phyloP scores from a whole-genome alignment of 2,888 invertebrate species.

The Cheilosia vulpina region DNA sequence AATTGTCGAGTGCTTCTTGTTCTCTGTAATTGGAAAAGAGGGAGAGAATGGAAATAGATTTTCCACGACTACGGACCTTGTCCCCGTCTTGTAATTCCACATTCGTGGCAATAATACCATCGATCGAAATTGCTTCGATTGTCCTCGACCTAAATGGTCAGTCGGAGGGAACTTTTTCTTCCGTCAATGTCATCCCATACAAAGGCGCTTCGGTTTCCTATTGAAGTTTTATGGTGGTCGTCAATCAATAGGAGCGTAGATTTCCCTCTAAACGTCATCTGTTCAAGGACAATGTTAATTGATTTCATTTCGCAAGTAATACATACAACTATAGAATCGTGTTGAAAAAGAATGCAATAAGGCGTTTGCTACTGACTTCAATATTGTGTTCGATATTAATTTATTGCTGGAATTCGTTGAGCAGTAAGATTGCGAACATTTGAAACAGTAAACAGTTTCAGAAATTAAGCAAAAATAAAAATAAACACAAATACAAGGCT shows the following conservation, averaged over 20 bases:
- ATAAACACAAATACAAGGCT: slow-evolving; percentile 6
- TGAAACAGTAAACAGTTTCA: slow-evolving; percentile 17
- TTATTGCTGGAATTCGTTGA: not conserved
- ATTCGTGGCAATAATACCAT: slow-evolving; percentile 57
- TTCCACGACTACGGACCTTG: slow-evolving; percentile 33
- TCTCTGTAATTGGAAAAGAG: slow-evolving; percentile 62
- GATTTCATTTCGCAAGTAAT: slow-evolving; percentile 69
- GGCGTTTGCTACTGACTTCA: slow-evolving; percentile 50
- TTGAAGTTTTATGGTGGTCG: slow-evolving; percentile 68
- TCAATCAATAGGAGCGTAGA: slow-evolving; percentile 70
- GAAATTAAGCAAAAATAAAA: slow-evolving; percentile 40
- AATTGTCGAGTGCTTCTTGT: slow-evolving; percentile 59
- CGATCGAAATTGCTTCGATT: slow-evolving; percentile 66
- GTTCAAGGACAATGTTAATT: slow-evolving; percentile 71
- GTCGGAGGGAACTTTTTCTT: slow-evolving; percentile 60
- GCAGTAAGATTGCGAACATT: slow-evolving; percentile 14
- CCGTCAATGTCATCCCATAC: slow-evolving; percentile 64
- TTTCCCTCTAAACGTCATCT: slow-evolving; percentile 64
- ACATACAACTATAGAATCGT: slow-evolving; percentile 38
- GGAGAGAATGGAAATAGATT: slow-evolving; percentile 62
- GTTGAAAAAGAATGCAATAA: slow-evolving; percentile 64
- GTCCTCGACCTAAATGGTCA: slow-evolving; percentile 73
- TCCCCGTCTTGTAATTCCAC: slow-evolving; percentile 52
- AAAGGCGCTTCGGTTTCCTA: slow-evolving; percentile 31
- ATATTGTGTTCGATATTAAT: slow-evolving; percentile 46